phyloP scores from a whole-genome alignment of 2,797 vertebrate genomes.

The Paratrypauchen microcephalus region DNA sequence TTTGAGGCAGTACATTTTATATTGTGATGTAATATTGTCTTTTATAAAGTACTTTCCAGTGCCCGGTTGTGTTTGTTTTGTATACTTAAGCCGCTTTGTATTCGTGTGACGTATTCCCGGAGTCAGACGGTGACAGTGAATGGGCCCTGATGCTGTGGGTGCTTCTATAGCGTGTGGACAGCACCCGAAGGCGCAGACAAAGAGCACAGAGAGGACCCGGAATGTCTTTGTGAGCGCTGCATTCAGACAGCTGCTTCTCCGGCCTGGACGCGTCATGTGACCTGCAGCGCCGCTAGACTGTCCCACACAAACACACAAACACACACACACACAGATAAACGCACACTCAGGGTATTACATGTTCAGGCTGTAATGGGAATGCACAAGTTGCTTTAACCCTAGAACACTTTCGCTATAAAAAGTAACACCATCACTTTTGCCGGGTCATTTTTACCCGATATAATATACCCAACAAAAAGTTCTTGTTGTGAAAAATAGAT shows the following conservation, averaged over 20 bases:
- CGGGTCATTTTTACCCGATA: no score
- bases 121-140: background rate
- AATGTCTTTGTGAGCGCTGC: slow-evolving; percentile 58
- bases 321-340: background rate
- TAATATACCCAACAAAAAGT: no score
- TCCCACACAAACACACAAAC: slow-evolving; percentile 22
- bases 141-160: slow-evolving; percentile 20
- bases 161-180: slow-evolving; percentile 22
- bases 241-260: slow-evolving; percentile 58
- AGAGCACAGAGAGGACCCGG: slow-evolving; percentile 24
- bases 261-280: slow-evolving; percentile 39
- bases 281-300: slow-evolving; percentile 24
- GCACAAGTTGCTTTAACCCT: no score
- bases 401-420: no score
- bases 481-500: no score
- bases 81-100: background rate
- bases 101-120: background rate
- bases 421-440: no score
- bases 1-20: background rate
- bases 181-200: slow-evolving; percentile 18
- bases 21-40: background rate
- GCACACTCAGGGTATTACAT: background rate
- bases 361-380: no score
- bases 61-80: background rate
- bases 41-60: background rate